Conservation (phyloP, 1,140 invertebrate species). For the Aphelenchoides besseyi region DNA sequence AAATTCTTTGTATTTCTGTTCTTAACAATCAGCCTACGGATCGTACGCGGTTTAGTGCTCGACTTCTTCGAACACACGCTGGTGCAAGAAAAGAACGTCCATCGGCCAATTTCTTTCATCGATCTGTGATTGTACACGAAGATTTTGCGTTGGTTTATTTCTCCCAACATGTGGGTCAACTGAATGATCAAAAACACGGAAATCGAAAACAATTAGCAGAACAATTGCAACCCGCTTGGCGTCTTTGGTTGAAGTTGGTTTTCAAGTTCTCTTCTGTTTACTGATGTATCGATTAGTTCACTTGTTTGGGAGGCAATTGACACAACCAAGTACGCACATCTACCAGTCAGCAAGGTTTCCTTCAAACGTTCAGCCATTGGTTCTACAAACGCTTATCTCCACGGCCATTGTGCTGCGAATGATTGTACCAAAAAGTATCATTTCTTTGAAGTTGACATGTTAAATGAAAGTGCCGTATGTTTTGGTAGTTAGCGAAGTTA, state of each 20-base stretch:
- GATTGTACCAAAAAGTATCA: constrained; percentile 26
- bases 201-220: neutral
- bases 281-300: constrained; percentile 23
- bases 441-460: constrained; percentile 24
- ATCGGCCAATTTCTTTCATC: neutral
- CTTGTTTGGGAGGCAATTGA: constrained; percentile 23
- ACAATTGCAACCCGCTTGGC: constrained; percentile 6
- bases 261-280: neutral
- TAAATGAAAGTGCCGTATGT: constrained; percentile 14
- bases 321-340: constrained; percentile 12
- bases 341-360: constrained; percentile 19
- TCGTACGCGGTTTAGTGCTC: neutral
- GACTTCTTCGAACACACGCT: neutral
- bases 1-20: constrained; percentile 25
- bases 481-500: constrained; percentile 11
- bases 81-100: constrained; percentile 4
- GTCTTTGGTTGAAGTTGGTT: constrained; percentile 18
- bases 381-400: constrained; percentile 14
- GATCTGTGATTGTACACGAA: constrained; percentile 26
- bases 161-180: constrained; percentile 19
- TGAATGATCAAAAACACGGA: neutral
- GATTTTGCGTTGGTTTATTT: constrained; percentile 34
- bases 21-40: neutral
- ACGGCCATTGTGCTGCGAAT: constrained; percentile 26
- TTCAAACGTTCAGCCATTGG: neutral